phyloP scores from a whole-genome alignment of 1,140 invertebrate species.

The Sarcophaga peregrina region DNA sequence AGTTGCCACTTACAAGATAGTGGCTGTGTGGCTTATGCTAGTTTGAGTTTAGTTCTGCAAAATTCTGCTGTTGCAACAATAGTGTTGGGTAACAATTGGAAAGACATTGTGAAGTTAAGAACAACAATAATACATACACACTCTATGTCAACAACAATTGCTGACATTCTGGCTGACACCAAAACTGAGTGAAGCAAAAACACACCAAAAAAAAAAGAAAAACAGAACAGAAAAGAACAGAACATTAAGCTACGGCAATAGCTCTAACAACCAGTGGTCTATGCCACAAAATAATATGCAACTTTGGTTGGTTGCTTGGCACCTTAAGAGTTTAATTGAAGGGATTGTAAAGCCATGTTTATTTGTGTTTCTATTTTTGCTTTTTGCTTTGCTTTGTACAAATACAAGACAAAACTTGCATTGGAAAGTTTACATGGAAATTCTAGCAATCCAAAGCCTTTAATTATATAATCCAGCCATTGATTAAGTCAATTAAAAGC shows the following conservation, averaged over 20 bases:
- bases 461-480: no score
- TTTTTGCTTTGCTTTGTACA: no score
- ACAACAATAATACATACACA: slow-evolving; percentile 1
- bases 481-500: no score
- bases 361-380: no score
- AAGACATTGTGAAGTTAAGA: slow-evolving; percentile 12
- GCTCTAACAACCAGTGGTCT: no score
- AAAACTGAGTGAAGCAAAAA: neutral
- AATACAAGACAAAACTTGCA: no score
- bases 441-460: no score
- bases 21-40: neutral
- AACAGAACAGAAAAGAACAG: neutral
- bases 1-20: slow-evolving; percentile 17
- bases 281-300: no score
- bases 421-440: no score
- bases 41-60: neutral
- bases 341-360: neutral
- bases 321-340: neutral
- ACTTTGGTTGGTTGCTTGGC: neutral
- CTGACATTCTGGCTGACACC: slow-evolving; percentile 35
- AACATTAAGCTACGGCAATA: neutral
- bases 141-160: slow-evolving; percentile 26
- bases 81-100: slow-evolving; percentile 40
- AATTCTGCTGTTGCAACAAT: slow-evolving; percentile 25
- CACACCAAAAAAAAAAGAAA: neutral